Base-by-base conservation (phyloP, 2,888 invertebrate species). In the Harmothoe impar region DNA sequence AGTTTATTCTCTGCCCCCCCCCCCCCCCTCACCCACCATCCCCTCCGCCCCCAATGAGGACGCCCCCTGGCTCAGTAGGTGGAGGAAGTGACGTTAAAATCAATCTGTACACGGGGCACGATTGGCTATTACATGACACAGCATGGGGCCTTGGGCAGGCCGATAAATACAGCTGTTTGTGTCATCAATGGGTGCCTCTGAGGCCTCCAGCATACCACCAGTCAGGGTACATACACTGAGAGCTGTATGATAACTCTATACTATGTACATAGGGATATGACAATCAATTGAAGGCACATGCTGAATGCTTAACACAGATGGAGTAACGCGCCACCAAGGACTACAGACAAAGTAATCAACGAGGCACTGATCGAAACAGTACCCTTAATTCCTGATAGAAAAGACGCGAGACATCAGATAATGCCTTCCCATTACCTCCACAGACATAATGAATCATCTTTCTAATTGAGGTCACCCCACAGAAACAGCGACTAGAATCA, bases 381-480 rank as follows among this genome's bases (percentile, higher is more conserved):
- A n/a, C 43, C 81, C 81, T 81, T 33, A 43, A 81, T 81, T n/a
- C 43, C 5, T 81, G 35, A 81, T 81, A 35, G 81, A 43, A 81
- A 81, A n/a, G 81, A 81, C 33, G 35, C 81, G n/a, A n/a, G 81
- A 81, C 20, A 81, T 81, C 81, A 81, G 81, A 81, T 81, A 81
- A 81, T 81, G 23, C 43, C 33, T 35, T 33, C 81, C 81, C 10
- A 81, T 81, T 81, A 81, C 81, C 10, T 33, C n/a, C 43, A n/a
- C 81, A 43, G 81, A 81, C 81, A 20, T 81, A 81, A 81, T 81
- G 81, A 81, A 81, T 35, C 81, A 81, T 81, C 81, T 43, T 43
- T 81, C 81, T 81, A 81, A 81, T 81, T 81, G 81, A 81, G 81
- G 81, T 81, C 81, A 81, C 81, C 20, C 33, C 25, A 81, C 81